Base-by-base conservation (phyloP, 2,888 invertebrate species). In the Drosophila colorata region DNA sequence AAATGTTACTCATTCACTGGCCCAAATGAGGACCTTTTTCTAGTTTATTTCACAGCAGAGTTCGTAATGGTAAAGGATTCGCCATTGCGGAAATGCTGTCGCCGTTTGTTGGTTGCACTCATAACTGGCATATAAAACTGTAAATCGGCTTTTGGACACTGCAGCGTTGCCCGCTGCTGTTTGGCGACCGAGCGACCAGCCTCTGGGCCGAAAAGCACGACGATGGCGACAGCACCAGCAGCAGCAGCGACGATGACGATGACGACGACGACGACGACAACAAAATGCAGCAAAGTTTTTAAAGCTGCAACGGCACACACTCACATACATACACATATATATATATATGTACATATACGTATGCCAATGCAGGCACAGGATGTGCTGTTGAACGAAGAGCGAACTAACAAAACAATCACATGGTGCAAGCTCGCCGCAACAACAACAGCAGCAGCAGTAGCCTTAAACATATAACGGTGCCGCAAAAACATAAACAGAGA, bases 401-500 rank as follows among this genome's bases (percentile, higher is more conserved):
- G 88, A 78, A 66, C 68, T 56, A 72, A 70, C 69, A 67, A 83
- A 88, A 80, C 88, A 87, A 85, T 85, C 88, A 85, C 84, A 85
- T 85, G 84, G 80, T 87, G 69, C 68, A 79, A 76, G 83, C 72
- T 86, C 74, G 77, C 72, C 74, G 77, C 74, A 75, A 59, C 72
- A 68, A 52, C 61, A 63, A 68, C 52, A 60, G 38, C 20, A 80
- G 4, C 33, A 59, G 40, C 72, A 61, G 56, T 71, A 59, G 59
- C 61, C 47, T 56, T 68, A 72, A 72, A 67, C 60, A 63, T 44
- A 70, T 84, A 80, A 70, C 68, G 74, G 61, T 71, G 82, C 78
- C 81, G 77, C 78, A 87, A 86, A 88, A 88, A 88, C 77, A 88
- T 90, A 90, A 90, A 90, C 89, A 89, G 89, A 89, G 89, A 83